Evolutionary conservation across 35 echinoderm and acorn worm genomes (phyloP).

Genomic region (Apostichopus japonicus): DNA sequence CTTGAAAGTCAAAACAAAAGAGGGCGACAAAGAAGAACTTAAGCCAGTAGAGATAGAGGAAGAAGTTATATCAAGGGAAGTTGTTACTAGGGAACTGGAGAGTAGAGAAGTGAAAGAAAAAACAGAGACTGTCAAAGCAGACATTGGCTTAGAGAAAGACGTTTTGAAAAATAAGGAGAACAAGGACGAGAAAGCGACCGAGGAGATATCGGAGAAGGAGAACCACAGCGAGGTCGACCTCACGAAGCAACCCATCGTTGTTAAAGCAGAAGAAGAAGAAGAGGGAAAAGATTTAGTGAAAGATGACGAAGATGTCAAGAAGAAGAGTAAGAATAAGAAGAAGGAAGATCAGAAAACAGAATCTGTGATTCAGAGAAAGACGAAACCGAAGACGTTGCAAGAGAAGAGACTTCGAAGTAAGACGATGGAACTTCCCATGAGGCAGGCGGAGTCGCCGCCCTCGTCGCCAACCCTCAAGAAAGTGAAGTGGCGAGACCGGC

Average conservation of each 20-base stretch:
- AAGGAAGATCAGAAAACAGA: constrained; percentile 10
- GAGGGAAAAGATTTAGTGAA: background rate
- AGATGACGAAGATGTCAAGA: background rate
- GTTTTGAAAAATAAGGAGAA: background rate
- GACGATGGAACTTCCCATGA: constrained; percentile 58
- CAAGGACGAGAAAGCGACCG: background rate
- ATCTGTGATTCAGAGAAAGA: constrained; percentile 54
- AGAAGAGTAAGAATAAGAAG: constrained; percentile 27
- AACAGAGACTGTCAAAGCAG: background rate
- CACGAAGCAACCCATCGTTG: background rate
- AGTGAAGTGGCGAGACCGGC: constrained; percentile 14
- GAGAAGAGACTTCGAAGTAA: constrained; percentile 70
- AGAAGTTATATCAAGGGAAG: constrained; percentile 25
- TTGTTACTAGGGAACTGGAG: constrained; percentile 3
- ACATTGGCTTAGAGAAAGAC: background rate
- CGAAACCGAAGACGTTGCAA: constrained; percentile 42
- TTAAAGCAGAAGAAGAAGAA: background rate
- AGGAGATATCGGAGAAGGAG: background rate
- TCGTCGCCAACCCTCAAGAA: background rate
- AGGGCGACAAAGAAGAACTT: background rate
- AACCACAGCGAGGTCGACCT: background rate
- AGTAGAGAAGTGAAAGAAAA: constrained; percentile 5
- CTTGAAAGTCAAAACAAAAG: background rate
- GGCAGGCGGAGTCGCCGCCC: background rate
- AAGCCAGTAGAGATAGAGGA: constrained; percentile 18